Evolutionary conservation across 2,888 invertebrate species (phyloP).

Genomic region (Cryptus armator): DNA sequence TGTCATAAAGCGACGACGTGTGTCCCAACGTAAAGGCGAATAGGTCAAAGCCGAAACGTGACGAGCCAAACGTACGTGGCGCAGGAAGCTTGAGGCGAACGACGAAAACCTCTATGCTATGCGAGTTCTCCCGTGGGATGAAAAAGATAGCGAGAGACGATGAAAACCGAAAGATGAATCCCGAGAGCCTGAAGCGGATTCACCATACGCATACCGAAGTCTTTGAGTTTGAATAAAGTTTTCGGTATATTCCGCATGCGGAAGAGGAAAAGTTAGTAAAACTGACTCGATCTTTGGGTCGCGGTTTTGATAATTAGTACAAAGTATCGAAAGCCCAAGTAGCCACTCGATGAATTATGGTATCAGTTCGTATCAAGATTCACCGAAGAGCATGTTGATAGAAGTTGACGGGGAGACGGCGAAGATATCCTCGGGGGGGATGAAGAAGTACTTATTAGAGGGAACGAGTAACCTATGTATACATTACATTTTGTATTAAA

Average conservation of each 20-base stretch:
- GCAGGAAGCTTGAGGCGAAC: constrained; percentile 11
- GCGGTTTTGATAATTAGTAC: background rate
- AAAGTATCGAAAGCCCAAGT: background rate
- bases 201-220: background rate
- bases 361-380: background rate
- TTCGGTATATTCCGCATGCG: background rate
- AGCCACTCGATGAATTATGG: background rate
- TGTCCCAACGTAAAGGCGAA: constrained; percentile 70
- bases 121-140: background rate
- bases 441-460: background rate
- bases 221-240: background rate
- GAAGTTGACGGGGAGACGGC: background rate
- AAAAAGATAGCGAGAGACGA: constrained; percentile 15
- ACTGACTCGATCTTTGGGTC: background rate
- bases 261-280: background rate
- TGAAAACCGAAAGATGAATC: background rate
- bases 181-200: background rate
- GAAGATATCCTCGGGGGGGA: too few relatives aligned
- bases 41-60: constrained; percentile 74
- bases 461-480: background rate
- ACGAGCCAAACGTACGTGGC: constrained; percentile 70
- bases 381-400: background rate
- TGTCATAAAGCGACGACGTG: constrained; percentile 80
- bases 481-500: background rate
- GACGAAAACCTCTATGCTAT: background rate